Evolutionary conservation across 2,888 invertebrate genomes (phyloP).

Genomic region (Lasioglossum marginatum): DNA sequence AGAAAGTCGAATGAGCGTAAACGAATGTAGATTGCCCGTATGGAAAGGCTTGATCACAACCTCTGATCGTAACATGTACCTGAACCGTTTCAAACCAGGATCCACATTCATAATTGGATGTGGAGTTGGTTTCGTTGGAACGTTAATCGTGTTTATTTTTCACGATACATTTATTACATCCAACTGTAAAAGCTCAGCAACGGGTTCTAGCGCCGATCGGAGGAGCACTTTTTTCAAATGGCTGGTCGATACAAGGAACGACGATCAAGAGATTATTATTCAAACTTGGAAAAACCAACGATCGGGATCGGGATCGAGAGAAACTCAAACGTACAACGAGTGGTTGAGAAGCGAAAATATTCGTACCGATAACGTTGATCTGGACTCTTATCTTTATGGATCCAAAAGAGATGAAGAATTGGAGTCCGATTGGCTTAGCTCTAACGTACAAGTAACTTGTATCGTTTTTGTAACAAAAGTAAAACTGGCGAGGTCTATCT

Average conservation of each 20-base stretch:
- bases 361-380: slow-evolving; percentile 56
- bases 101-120: slow-evolving; percentile 61
- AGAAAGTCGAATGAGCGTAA: not conserved
- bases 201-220: not conserved
- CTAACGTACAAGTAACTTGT: slow-evolving; percentile 84
- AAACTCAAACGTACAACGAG: slow-evolving; percentile 64
- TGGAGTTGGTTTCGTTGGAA: slow-evolving; percentile 60
- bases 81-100: slow-evolving; percentile 33
- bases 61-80: slow-evolving; percentile 42
- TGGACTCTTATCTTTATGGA: slow-evolving; percentile 75
- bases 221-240: slow-evolving; percentile 13
- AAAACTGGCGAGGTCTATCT: slow-evolving; percentile 82
- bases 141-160: slow-evolving; percentile 34
- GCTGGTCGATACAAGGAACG: not conserved
- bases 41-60: not conserved
- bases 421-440: slow-evolving; percentile 79
- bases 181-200: not conserved
- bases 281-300: slow-evolving; percentile 50
- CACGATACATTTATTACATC: slow-evolving; percentile 14
- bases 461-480: slow-evolving; percentile 84
- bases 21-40: not conserved
- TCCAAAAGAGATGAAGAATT: slow-evolving; percentile 30
- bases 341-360: slow-evolving; percentile 74
- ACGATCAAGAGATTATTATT: slow-evolving; percentile 28
- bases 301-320: not conserved